Evolutionary conservation across 2,113 vertebrate species (phyloP).

Genomic region (Cinclus mexicanus): DNA sequence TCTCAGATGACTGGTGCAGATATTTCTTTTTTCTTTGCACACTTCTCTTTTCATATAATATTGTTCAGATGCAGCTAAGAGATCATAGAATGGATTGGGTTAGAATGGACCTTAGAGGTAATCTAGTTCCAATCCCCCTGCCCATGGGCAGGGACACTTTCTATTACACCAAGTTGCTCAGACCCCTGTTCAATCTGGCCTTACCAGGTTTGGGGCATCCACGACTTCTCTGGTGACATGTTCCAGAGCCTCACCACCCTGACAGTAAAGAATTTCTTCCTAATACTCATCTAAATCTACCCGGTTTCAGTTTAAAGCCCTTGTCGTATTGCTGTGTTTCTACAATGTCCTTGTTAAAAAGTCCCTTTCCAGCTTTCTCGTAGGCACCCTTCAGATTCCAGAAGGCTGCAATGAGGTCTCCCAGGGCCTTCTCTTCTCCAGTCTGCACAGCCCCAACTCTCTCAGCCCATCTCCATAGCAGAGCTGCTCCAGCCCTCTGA

Average conservation of each 20-base stretch:
- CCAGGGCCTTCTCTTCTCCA: not conserved
- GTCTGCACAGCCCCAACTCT: not conserved
- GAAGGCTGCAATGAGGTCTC: not conserved
- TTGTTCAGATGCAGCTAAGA: not conserved
- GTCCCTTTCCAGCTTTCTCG: not conserved
- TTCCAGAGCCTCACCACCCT: not conserved
- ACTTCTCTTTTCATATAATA: not conserved
- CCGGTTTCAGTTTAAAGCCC: not conserved
- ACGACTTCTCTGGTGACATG: not conserved
- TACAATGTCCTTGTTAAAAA: not conserved
- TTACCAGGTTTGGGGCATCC: not conserved
- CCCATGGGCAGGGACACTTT: not conserved
- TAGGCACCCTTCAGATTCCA: not conserved
- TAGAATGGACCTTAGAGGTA: not conserved
- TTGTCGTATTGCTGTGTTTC: not conserved
- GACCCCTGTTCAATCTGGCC: not conserved
- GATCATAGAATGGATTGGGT: not conserved
- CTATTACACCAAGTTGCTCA: not conserved
- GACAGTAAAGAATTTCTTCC: not conserved
- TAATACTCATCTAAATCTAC: not conserved
- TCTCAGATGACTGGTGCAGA: not conserved
- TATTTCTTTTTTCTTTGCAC: not conserved
- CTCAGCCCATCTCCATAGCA: not conserved
- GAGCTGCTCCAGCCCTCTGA: not conserved
- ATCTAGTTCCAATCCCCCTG: not conserved